Evolutionary conservation across 1,140 invertebrate genomes (phyloP).

Genomic region (Parapsyche elsis): DNA sequence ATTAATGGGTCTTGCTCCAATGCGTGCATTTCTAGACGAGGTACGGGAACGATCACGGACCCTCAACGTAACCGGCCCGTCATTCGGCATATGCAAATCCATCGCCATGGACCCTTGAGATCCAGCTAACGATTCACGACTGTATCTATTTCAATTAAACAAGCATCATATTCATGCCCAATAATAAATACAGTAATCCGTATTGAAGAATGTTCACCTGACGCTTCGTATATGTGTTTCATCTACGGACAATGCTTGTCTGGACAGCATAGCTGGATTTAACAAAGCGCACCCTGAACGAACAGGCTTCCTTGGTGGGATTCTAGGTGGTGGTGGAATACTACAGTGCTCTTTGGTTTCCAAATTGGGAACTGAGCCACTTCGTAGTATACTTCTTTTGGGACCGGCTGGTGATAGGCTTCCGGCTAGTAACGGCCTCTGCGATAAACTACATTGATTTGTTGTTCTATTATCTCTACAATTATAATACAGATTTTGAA

Average conservation of each 20-base stretch:
- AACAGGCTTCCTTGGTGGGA: slow-evolving; percentile 32
- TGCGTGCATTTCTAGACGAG: not conserved
- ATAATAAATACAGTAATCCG: too few species aligned
- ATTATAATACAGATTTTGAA: not conserved
- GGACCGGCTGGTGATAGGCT: slow-evolving; percentile 59
- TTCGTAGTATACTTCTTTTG: slow-evolving; percentile 59
- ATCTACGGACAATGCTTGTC: slow-evolving; percentile 78
- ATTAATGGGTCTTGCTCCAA: slow-evolving; percentile 54
- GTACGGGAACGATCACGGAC: slow-evolving; percentile 69
- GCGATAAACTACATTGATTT: slow-evolving; percentile 32
- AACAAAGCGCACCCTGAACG: slow-evolving; percentile 64
- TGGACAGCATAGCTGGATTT: slow-evolving; percentile 65
- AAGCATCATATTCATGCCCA: not conserved
- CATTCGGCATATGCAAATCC: slow-evolving; percentile 75
- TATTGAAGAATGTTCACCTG: slow-evolving; percentile 33
- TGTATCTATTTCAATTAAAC: slow-evolving; percentile 63
- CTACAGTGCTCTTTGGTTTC: slow-evolving; percentile 58
- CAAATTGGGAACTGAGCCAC: slow-evolving; percentile 63
- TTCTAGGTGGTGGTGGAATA: slow-evolving; percentile 59
- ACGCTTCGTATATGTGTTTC: slow-evolving; percentile 64
- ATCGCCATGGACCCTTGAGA: slow-evolving; percentile 79
- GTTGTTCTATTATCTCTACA: slow-evolving; percentile 34
- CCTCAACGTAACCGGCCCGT: slow-evolving; percentile 75
- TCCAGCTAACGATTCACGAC: slow-evolving; percentile 67
- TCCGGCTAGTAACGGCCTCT: slow-evolving; percentile 35